Percentiles rank a stretch among this genome's conserved stretches.
Conservation (phyloP, 2,797 vertebrate genomes). For the Remorina albescens region DNA sequence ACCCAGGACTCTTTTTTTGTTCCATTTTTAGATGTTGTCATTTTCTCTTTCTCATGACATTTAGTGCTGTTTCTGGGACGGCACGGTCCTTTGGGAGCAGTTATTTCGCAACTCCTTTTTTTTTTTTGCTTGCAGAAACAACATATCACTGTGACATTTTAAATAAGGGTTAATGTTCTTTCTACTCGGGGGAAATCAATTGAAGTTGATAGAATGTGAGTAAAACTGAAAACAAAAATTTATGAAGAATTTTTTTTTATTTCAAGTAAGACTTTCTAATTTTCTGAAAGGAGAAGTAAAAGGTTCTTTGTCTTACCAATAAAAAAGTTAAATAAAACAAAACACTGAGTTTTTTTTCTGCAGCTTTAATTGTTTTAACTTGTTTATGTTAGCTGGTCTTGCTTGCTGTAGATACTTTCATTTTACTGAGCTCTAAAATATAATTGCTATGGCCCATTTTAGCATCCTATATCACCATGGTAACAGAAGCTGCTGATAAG, state of each 20-base stretch:
- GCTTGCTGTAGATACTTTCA: not conserved
- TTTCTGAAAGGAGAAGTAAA: conserved; percentile 4
- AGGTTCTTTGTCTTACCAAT: not conserved
- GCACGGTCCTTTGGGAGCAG: conserved; percentile 59
- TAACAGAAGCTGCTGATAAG: not conserved
- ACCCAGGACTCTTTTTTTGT: conserved; percentile 68
- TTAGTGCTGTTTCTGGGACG: conserved; percentile 69
- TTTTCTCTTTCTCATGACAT: conserved; percentile 81
- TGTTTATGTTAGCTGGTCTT: not conserved
- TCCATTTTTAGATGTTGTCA: conserved; percentile 74
- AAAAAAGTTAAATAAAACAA: not conserved
- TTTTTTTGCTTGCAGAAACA: conserved; percentile 37
- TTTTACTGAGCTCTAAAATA: not conserved
- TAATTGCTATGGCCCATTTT: not conserved
- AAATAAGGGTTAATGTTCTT: conserved; percentile 58
- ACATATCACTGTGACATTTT: conserved; percentile 51
- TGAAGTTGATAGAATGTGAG: conserved; percentile 40
- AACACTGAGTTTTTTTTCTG: not conserved
- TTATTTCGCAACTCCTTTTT: conserved; percentile 35
- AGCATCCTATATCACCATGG: not conserved
- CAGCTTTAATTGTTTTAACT: not conserved
- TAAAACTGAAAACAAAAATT: not conserved
- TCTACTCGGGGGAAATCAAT: conserved; percentile 4
- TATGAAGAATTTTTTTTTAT: not conserved
- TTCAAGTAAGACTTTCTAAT: not conserved